phyloP scores from a whole-genome alignment of 2,797 vertebrate species.

The Meriones psammophilus region DNA sequence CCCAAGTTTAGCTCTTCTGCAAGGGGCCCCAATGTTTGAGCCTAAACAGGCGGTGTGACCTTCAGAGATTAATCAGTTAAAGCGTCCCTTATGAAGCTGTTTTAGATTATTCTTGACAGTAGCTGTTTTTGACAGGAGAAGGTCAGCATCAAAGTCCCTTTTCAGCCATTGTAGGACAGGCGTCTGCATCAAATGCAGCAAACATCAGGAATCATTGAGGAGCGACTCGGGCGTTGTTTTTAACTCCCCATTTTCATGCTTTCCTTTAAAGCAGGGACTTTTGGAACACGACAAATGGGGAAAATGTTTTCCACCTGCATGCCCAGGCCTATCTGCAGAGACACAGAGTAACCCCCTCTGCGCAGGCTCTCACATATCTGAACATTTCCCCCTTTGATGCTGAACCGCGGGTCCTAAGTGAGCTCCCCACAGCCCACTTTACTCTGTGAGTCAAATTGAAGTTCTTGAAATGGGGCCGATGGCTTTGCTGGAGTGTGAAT shows the following conservation, averaged over 20 bases:
- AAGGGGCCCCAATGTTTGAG: slow-evolving; percentile 89
- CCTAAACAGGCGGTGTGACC: slow-evolving; percentile 91
- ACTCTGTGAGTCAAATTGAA: slow-evolving; percentile 82
- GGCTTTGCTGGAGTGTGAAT: slow-evolving; percentile 75
- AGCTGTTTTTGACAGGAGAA: slow-evolving; percentile 92
- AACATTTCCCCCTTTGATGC: slow-evolving; percentile 82
- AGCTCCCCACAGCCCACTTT: slow-evolving; percentile 77
- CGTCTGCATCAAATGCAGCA: slow-evolving; percentile 88
- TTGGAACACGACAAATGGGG: slow-evolving; percentile 84
- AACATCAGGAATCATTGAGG: slow-evolving; percentile 88
- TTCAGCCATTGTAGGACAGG: slow-evolving; percentile 90
- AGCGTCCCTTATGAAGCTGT: slow-evolving; percentile 91
- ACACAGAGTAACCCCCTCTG: slow-evolving; percentile 76
- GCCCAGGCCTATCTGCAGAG: slow-evolving; percentile 81
- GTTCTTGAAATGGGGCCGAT: slow-evolving; percentile 75
- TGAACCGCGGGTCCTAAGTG: slow-evolving; percentile 80
- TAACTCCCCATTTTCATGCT: slow-evolving; percentile 84
- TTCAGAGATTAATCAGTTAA: slow-evolving; percentile 93
- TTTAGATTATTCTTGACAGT: slow-evolving; percentile 93
- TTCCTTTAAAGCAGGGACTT: slow-evolving; percentile 77
- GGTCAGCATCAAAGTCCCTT: slow-evolving; percentile 92
- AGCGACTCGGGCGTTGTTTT: slow-evolving; percentile 83
- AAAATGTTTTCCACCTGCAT: slow-evolving; percentile 83
- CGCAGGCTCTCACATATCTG: slow-evolving; percentile 78
- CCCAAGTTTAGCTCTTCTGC: slow-evolving; percentile 90